Base-by-base conservation (phyloP, 2,888 invertebrate genomes). In the Heterodera filipjevi region DNA sequence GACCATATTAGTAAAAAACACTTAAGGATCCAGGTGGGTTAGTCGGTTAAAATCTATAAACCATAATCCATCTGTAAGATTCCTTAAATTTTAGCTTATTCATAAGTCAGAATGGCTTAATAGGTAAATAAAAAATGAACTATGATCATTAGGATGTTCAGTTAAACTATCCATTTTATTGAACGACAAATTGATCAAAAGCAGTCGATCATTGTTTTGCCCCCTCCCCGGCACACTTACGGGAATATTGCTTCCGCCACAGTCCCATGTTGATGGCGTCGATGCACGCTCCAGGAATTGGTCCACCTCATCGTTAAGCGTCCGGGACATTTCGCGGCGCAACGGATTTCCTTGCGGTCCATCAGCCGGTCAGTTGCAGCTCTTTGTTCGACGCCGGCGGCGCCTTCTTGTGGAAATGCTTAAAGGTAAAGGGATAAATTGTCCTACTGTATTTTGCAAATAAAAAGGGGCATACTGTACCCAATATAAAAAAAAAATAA, bases 231-330 rank as follows among this genome's bases (percentile, higher is more conserved):
- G 8, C n/a, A 1, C 44, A 92, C 0, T 93, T 93, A 77, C 93
- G 93, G 90, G 96, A 96, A 90, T 97, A 95, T 89, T 85, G 84
- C 71, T 83, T 85, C 35, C 84, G 81, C 88, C 87, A 89, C n/a
- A 82, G 81, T 72, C 87, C 87, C 79, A 87, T 89, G 83, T 88
- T 88, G 77, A 88, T 88, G 1, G 88, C 87, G 75, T 96, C 95
- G 0, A 93, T 85, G 22, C 96, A 84, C 95, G 93, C 92, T 95
- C 94, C 84, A 98, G 92, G 90, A 97, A 97, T 22, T 84, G 83
- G 70, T 89, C 87, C 12, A 89, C 89, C 71, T 97, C 97, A 89
- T 97, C 96, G 33, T 86, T 82, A 12, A 88, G 80, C 27, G 85
- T 84, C 78, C 81, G 66, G 27, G 83, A 83, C 66, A 80, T 30